Evolutionary conservation across 2,888 invertebrate genomes (phyloP), one percentile per base, ranked within the genome.

Genomic region (Drosophila quasianomalipes): DNA sequence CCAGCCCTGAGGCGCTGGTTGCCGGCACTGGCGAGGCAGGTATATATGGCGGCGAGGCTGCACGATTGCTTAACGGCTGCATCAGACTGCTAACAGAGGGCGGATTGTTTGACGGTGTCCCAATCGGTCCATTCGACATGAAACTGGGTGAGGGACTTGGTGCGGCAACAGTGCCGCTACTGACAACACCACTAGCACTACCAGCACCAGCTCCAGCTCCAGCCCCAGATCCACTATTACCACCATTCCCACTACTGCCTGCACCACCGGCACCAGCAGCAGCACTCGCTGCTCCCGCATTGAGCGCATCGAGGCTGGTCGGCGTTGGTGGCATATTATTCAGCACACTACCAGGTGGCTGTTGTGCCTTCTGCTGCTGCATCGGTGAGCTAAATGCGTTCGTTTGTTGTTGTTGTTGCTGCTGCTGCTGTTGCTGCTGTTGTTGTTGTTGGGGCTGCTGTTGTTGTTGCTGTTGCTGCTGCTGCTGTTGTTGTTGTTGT

Each of bases 21-120:
- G 90, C 84, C 58, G 90, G 79, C 61, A 89, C 82, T 64, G 93
- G 92, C 35, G 93, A 93, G 73, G 91, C 85, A 61, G 92, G 89
- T 75, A 93, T 92, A 49, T 94, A 92, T 31, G 95, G 94, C 26
- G 95, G 95, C 9, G 95, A 94, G 28, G 76, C 64, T 33, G 81
- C 86, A 1, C 95, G 94, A 64, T 95, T 95, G 76, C 95, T 94
- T 66, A 95, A 94, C 3, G 96, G 95, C 83, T 93, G 93, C 86
- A 94, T 91, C 12, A 93, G 77, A 16, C 95, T 95, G 47, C 95
- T 94, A 9, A 95, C 95, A 59, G 95, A 94, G 70, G 96, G 95
- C 62, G 95, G 95, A 74, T 95, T 94, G 63, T 92, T 93, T 82
- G 95, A 94, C 51, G 94, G 93, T 4, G 95, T 94, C 55, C 95